These are phyloP conservation scores for Liodrosophila aerea DNA, from an alignment of 2,888 invertebrate species.

Conservation along the genomic window DNA sequence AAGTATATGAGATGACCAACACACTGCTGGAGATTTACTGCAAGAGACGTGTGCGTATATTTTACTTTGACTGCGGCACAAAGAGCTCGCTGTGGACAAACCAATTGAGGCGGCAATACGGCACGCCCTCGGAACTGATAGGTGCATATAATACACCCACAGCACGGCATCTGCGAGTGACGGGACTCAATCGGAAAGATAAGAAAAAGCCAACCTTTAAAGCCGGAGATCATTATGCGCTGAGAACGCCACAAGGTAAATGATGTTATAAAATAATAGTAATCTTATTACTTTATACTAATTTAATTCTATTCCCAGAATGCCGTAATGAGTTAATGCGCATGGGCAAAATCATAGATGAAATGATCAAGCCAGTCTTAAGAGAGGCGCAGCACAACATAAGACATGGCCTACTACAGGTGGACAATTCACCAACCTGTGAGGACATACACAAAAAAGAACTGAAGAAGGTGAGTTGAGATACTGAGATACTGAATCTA, in stretches of 20 bases:
- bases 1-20: constrained; percentile 77
- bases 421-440: constrained; percentile 23
- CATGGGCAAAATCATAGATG: constrained; percentile 80
- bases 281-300: too few relatives aligned
- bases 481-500: neutral
- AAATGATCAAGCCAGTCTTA: constrained; percentile 76
- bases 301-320: constrained; percentile 42
- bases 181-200: constrained; percentile 48
- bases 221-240: constrained; percentile 79
- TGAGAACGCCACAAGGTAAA: constrained; percentile 79
- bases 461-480: constrained; percentile 18
- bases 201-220: constrained; percentile 60
- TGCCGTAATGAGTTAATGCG: constrained; percentile 79
- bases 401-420: constrained; percentile 23
- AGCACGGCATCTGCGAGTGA: constrained; percentile 68
- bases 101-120: constrained; percentile 69
- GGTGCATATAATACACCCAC: constrained; percentile 71
- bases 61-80: constrained; percentile 77
- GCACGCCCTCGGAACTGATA: constrained; percentile 78
- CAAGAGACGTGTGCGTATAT: constrained; percentile 73
- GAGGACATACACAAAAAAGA: neutral
- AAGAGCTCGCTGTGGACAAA: constrained; percentile 76
- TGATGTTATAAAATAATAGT: too few relatives aligned
- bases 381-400: constrained; percentile 54
- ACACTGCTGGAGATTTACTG: constrained; percentile 78